Conservation (phyloP, 2,888 invertebrate species). For the Cheilosia soror region DNA sequence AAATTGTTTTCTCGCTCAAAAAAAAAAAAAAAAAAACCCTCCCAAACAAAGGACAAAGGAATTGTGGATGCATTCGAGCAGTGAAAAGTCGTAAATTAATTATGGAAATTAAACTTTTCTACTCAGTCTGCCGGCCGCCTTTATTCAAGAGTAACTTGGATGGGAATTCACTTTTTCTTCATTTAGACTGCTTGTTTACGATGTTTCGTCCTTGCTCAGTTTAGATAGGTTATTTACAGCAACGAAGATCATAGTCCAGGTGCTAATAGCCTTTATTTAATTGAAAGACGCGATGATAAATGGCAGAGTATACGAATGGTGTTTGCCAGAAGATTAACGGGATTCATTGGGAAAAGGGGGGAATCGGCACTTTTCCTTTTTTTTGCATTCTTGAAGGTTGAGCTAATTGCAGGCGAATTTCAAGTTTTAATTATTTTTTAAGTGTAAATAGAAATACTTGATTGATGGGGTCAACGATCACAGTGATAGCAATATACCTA, state of each 20-base stretch:
- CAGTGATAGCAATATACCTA: too few relatives aligned
- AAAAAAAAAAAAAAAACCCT: too few relatives aligned
- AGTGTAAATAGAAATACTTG: neutral
- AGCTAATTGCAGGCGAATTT: conserved; percentile 15
- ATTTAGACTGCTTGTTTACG: neutral
- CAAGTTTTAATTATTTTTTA: conserved; percentile 17
- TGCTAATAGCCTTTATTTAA: conserved; percentile 49
- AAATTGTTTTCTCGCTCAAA: too few relatives aligned
- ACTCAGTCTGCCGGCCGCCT: too few relatives aligned
- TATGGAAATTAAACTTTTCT: neutral
- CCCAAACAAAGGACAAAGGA: too few relatives aligned
- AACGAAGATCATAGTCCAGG: conserved; percentile 17
- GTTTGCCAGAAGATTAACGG: conserved; percentile 35
- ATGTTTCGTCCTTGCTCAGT: conserved; percentile 11
- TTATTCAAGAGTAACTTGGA: too few relatives aligned
- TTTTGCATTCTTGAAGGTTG: neutral
- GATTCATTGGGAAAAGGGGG: neutral
- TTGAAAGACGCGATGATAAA: conserved; percentile 33
- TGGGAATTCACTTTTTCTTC: too few relatives aligned
- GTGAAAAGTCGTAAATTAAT: neutral
- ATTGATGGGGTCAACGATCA: neutral
- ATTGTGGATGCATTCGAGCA: too few relatives aligned
- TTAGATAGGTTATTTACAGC: neutral
- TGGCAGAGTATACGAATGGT: conserved; percentile 15
- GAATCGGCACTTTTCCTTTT: neutral